Evolutionary conservation across 2,888 invertebrate genomes (phyloP).

Genomic region (Ichneumoninae sp.): DNA sequence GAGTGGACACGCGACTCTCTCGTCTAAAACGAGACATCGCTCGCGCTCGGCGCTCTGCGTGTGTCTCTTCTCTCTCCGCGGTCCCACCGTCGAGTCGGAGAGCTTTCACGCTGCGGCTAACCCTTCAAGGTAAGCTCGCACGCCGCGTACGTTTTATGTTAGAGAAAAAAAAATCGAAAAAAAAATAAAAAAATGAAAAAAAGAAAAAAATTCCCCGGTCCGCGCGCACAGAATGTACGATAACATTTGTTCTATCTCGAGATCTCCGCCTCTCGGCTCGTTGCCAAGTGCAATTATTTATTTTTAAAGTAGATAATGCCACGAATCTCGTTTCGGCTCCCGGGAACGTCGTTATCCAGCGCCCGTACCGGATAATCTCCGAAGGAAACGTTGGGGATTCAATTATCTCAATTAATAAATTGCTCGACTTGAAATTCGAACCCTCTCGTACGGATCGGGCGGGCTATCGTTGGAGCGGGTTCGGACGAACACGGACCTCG

Average conservation of each 20-base stretch:
- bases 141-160: conserved; percentile 2
- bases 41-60: conserved; percentile 14
- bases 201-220: background rate
- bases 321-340: background rate
- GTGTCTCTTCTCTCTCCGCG: conserved; percentile 36
- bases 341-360: background rate
- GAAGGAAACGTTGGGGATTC: background rate
- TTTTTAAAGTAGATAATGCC: conserved; percentile 8
- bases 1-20: conserved; percentile 65
- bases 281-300: conserved; percentile 20
- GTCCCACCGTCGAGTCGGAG: conserved; percentile 16
- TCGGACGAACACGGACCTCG: background rate
- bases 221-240: background rate
- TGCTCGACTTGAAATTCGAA: conserved; percentile 4
- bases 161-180: background rate
- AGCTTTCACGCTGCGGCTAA: conserved; percentile 42
- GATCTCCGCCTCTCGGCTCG: conserved; percentile 17
- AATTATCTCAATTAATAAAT: conserved; percentile 22
- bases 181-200: background rate
- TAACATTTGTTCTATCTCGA: conserved; percentile 22
- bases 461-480: background rate
- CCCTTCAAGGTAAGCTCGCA: conserved; percentile 38
- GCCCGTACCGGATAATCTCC: background rate
- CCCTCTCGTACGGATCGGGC: background rate
- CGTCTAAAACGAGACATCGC: conserved; percentile 64